phyloP scores from a whole-genome alignment of 2,113 vertebrate species.

The Ictidomys tridecemlineatus region DNA sequence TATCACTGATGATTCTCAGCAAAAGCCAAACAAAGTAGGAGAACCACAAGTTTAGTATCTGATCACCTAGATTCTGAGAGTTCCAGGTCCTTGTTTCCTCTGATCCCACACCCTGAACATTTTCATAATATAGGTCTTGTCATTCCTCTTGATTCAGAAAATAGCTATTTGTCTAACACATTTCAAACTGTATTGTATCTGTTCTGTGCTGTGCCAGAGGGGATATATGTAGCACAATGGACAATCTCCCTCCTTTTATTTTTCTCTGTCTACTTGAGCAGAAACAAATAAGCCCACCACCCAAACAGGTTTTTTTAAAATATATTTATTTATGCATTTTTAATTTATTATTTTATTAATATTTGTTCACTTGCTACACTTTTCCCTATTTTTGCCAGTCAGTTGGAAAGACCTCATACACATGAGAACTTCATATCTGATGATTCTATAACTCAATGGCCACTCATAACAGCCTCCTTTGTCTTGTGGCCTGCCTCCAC shows the following conservation, averaged over 20 bases:
- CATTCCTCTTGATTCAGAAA: conserved; percentile 12
- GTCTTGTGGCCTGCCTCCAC: not conserved
- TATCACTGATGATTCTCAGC: not conserved
- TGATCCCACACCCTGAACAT: not conserved
- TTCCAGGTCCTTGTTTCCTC: not conserved
- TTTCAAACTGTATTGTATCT: not conserved
- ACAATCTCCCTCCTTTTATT: not conserved
- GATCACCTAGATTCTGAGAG: not conserved
- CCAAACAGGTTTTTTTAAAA: not conserved
- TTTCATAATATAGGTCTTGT: not conserved
- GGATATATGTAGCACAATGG: not conserved
- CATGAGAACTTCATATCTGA: not conserved
- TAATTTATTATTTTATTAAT: not conserved
- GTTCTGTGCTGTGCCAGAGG: not conserved
- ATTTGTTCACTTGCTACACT: not conserved
- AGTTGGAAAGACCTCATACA: not conserved
- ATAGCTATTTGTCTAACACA: not conserved
- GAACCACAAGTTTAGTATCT: not conserved
- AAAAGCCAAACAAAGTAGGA: not conserved
- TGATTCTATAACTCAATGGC: not conserved
- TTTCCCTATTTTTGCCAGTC: not conserved
- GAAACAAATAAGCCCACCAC: not conserved
- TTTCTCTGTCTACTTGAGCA: not conserved
- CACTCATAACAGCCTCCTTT: not conserved
- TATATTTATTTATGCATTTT: not conserved